phyloP scores from a whole-genome alignment of 1,140 invertebrate species.

The Hydropsyche tenuis region DNA sequence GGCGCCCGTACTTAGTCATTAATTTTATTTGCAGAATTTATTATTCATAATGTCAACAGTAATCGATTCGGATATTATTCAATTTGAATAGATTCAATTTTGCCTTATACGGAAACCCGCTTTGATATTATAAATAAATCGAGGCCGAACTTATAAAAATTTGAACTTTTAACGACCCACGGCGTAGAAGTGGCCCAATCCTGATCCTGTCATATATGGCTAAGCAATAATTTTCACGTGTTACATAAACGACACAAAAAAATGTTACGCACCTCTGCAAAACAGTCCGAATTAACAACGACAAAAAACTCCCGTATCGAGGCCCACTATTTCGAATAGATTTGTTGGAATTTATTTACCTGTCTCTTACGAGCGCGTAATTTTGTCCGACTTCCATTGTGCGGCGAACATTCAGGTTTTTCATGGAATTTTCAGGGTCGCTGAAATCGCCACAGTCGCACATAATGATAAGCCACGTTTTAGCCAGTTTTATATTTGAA shows the following conservation, averaged over 20 bases:
- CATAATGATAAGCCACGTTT: background rate
- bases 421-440: background rate
- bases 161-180: no score
- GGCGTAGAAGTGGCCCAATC: no score
- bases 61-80: background rate
- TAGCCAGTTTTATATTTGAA: background rate
- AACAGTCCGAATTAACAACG: no score
- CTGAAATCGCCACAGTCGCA: background rate
- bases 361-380: constrained; percentile 10
- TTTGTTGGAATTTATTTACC: constrained; percentile 32
- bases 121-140: no score
- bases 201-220: no score
- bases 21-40: background rate
- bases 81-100: no score
- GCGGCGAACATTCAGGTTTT: background rate
- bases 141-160: no score
- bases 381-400: constrained; percentile 1
- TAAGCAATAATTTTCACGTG: no score
- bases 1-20: no score
- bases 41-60: background rate
- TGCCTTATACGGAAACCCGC: no score
- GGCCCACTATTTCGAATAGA: background rate
- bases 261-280: no score
- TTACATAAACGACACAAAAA: no score
- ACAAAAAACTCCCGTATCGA: background rate